These are phyloP conservation scores for Drosophila lutescens DNA, from an alignment of 2,888 invertebrate genomes.

Conservation along the genomic window DNA sequence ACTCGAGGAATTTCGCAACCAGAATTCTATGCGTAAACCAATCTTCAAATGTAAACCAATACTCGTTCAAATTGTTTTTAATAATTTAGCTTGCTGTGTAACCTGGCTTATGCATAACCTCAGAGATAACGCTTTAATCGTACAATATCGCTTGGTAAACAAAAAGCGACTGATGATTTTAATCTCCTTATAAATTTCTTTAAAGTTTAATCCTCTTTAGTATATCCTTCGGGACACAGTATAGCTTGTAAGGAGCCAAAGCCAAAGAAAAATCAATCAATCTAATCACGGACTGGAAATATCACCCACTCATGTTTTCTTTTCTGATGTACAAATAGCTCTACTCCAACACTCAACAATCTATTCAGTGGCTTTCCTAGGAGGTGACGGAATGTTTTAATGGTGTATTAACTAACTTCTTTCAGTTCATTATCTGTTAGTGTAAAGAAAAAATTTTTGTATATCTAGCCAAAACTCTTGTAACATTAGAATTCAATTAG, in stretches of 20 bases:
- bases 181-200: background rate
- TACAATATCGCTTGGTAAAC: background rate
- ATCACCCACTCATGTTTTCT: constrained; percentile 10
- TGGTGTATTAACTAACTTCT: background rate
- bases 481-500: too few species aligned
- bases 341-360: background rate
- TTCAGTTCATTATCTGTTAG: background rate
- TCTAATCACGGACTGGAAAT: constrained; percentile 7
- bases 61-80: background rate
- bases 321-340: too few species aligned
- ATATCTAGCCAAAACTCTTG: too few species aligned
- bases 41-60: background rate
- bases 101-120: background rate
- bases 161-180: background rate
- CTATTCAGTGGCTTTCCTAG: background rate
- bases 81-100: background rate
- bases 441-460: too few species aligned
- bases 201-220: background rate
- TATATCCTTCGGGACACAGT: constrained; percentile 19
- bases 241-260: constrained; percentile 40
- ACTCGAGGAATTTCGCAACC: constrained; percentile 1
- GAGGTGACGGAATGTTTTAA: too few species aligned
- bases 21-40: constrained; percentile 2
- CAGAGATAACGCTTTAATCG: constrained; percentile 4
- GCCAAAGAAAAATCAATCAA: constrained; percentile 36